Base-by-base conservation (phyloP, 92 coral and sea anemone species). In the Parazoanthus swiftii region DNA sequence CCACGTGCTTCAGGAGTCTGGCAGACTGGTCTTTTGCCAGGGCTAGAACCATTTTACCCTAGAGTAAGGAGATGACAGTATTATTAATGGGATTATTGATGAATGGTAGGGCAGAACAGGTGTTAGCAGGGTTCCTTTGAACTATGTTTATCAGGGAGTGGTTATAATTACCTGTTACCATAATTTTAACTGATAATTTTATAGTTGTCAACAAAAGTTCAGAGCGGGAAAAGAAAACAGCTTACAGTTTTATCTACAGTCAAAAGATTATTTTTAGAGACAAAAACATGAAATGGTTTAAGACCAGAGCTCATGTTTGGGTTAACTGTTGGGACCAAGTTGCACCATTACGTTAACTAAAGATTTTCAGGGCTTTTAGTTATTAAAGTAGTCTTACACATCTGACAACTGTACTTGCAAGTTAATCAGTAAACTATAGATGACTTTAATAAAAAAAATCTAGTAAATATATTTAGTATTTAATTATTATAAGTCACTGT, bases 11-110 rank as follows among this genome's bases (percentile, higher is more conserved):
- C 77, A 97, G 86, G n/a, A 97, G 94, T 72, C 98, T 92, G 36
- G 98, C 99, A 54, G 99, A 97, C 81, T 97, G 99, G 85, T 97
- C 98, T 84, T 97, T 97, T 13, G 98, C 99, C 74, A 97, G 88
- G 20, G 99, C 99, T 13, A 97, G 90, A 63, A 97, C 99, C 99
- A 97, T 97, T 84, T 10, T 82, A 58, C 80, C 10, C 51, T 48
- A 48, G 51, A 0, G 51, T 48, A 48, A 6, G 51, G 11, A 48
- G 11, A 48, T 48, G 74, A n/a, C 48, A 68, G 44, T 18, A 83
- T 36, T 43, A 54, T 26, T 2, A 72, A 1, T 4, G 18, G 29
- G 76, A 76, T 51, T n/a, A 25, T n/a, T 56, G 65, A 13, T 56
- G 65, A 46, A 46, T 6, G 50, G 50, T 46, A 46, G 50, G 50